Percentiles rank a stretch among this genome's conserved stretches.
Evolutionary conservation across 2,888 invertebrate species (phyloP).

Genomic region (Zeuzera pyrina): DNA sequence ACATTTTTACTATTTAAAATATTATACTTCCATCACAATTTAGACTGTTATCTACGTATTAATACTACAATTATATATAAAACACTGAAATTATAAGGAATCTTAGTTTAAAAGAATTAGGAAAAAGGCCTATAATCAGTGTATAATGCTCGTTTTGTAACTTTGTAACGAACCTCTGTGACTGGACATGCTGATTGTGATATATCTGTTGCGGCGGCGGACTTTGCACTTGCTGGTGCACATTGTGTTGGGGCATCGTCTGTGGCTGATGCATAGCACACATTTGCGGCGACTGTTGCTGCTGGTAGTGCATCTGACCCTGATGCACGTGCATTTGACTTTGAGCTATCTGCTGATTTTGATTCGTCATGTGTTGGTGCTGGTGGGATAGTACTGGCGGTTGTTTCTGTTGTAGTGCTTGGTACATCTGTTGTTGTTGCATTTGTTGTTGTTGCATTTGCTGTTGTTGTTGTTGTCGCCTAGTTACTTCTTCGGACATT

Average conservation of each 20-base stretch:
- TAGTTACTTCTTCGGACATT: conserved; percentile 85
- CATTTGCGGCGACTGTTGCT: conserved; percentile 12
- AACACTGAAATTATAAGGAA: not conserved
- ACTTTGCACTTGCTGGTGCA: conserved; percentile 13
- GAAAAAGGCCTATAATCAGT: no score
- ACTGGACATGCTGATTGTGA: conserved; percentile 30
- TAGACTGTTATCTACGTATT: no score
- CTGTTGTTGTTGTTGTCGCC: conserved; percentile 67
- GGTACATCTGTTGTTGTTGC: conserved; percentile 8
- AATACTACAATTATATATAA: no score
- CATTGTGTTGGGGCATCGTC: conserved; percentile 6
- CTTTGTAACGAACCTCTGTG: conserved; percentile 34
- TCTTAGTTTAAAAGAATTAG: not conserved
- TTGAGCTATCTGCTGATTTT: conserved; percentile 4
- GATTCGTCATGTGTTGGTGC: conserved; percentile 6
- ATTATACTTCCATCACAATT: no score
- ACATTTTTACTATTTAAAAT: no score
- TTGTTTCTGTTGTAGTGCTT: conserved; percentile 3
- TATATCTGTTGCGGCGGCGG: conserved; percentile 19
- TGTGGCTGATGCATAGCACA: conserved; percentile 19
- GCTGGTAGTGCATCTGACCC: conserved; percentile 43
- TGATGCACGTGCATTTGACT: conserved; percentile 51
- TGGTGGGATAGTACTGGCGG: not conserved
- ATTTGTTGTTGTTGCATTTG: conserved; percentile 28
- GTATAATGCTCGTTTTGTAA: no score